Evolutionary conservation across 2,113 vertebrate genomes (phyloP).

Genomic region (Atherinomorus stipes): DNA sequence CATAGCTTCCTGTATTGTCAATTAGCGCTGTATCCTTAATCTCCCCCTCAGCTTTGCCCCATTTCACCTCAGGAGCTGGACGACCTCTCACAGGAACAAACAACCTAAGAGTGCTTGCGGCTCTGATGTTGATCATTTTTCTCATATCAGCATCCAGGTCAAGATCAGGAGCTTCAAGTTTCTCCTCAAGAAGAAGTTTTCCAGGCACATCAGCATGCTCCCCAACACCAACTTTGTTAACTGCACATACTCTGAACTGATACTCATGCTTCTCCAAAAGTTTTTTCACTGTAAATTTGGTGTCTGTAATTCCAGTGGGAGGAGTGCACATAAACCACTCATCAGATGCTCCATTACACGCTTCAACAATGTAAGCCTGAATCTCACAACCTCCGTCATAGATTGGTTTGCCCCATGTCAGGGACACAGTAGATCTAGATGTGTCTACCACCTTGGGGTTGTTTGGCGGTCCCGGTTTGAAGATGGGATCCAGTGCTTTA

Average conservation of each 20-base stretch:
- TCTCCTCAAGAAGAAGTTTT: slow-evolving; percentile 91
- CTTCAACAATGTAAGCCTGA: slow-evolving; percentile 96
- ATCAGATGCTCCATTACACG: slow-evolving; percentile 86
- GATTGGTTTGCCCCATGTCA: slow-evolving; percentile 97
- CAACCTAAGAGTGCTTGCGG: slow-evolving; percentile 92
- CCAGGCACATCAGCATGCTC: slow-evolving; percentile 93
- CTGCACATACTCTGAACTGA: slow-evolving; percentile 95
- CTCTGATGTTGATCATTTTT: slow-evolving; percentile 95
- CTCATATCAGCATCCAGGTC: slow-evolving; percentile 96
- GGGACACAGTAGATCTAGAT: slow-evolving; percentile 92
- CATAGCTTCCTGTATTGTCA: slow-evolving; percentile 93
- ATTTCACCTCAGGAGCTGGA: slow-evolving; percentile 96
- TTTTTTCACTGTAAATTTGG: slow-evolving; percentile 90
- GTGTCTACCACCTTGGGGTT: slow-evolving; percentile 92
- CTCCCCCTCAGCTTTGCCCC: slow-evolving; percentile 93
- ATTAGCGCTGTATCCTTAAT: slow-evolving; percentile 93
- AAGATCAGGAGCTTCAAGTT: slow-evolving; percentile 94
- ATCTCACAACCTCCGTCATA: slow-evolving; percentile 98
- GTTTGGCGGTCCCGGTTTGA: slow-evolving; percentile 96
- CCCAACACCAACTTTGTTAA: slow-evolving; percentile 96
- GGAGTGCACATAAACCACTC: slow-evolving; percentile 97
- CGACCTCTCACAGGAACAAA: slow-evolving; percentile 96
- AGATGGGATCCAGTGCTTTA: slow-evolving; percentile 95
- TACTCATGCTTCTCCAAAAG: slow-evolving; percentile 96
- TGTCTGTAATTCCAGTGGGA: slow-evolving; percentile 90